Conservation (phyloP, 2,888 invertebrate species). For the Acleris holmiana region DNA sequence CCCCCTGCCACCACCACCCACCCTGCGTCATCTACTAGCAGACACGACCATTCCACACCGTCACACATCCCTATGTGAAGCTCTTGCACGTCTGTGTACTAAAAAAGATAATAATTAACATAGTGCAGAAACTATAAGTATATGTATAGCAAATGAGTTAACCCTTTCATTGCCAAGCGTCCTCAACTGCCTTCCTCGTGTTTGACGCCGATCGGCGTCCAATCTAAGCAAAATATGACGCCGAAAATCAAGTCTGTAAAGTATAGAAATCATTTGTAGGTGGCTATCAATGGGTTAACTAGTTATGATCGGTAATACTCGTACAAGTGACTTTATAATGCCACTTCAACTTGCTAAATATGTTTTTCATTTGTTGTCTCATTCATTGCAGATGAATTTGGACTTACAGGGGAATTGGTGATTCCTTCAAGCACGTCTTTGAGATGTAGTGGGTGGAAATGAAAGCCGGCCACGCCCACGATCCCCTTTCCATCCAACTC, state of each 20-base stretch:
- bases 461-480: slow-evolving; percentile 74
- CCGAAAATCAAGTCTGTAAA: too few species aligned
- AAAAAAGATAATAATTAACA: background rate
- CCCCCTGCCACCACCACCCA: slow-evolving; percentile 68
- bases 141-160: too few species aligned
- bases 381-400: background rate
- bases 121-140: too few species aligned
- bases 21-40: slow-evolving; percentile 73
- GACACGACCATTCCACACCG: slow-evolving; percentile 66
- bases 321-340: too few species aligned
- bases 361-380: background rate
- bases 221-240: too few species aligned
- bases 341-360: too few species aligned
- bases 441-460: slow-evolving; percentile 70
- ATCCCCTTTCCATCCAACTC: slow-evolving; percentile 57
- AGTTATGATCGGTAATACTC: too few species aligned
- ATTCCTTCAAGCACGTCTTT: slow-evolving; percentile 62
- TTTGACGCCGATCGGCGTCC: too few species aligned
- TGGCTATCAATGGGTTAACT: too few species aligned
- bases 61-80: slow-evolving; percentile 62
- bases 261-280: too few species aligned
- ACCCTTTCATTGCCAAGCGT: too few species aligned
- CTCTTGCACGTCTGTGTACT: slow-evolving; percentile 62
- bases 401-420: slow-evolving; percentile 50
- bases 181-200: too few species aligned